These are phyloP conservation scores for Porites lobata DNA, from an alignment of 92 coral and sea anemone species.

Conservation along the genomic window DNA sequence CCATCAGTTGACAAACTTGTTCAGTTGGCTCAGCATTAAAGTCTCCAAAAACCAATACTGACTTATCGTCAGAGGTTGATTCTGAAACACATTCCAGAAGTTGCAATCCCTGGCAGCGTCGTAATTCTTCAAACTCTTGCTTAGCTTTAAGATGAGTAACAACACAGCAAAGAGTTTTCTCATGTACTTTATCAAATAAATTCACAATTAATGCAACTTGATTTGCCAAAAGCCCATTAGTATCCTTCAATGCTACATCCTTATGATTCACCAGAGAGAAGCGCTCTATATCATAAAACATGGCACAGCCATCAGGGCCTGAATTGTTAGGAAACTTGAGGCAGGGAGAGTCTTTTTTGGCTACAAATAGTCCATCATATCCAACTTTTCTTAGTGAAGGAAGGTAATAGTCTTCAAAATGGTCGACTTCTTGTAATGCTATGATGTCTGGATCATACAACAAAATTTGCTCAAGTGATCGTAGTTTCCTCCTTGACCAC, in stretches of 20 bases:
- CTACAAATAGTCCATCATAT: slow-evolving; percentile 72
- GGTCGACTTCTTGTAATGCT: slow-evolving; percentile 96
- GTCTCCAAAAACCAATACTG: slow-evolving; percentile 88
- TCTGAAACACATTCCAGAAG: slow-evolving; percentile 69
- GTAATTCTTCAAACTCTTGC: slow-evolving; percentile 72
- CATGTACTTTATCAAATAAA: slow-evolving; percentile 68
- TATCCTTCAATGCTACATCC: slow-evolving; percentile 73
- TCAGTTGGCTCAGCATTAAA: slow-evolving; percentile 97
- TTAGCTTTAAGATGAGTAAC: slow-evolving; percentile 96
- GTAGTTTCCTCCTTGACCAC: slow-evolving; percentile 85
- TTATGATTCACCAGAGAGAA: slow-evolving; percentile 63
- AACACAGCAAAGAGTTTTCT: slow-evolving; percentile 70
- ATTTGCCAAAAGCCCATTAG: slow-evolving; percentile 73
- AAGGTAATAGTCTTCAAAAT: slow-evolving; percentile 83
- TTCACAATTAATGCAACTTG: slow-evolving; percentile 86
- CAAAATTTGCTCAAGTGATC: slow-evolving; percentile 83
- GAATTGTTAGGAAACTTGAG: slow-evolving; percentile 81
- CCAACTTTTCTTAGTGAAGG: slow-evolving; percentile 83
- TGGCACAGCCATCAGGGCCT: slow-evolving; percentile 96
- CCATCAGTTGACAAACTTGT: slow-evolving; percentile 84
- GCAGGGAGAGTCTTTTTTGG: slow-evolving; percentile 93
- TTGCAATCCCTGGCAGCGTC: slow-evolving; percentile 77
- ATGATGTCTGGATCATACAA: slow-evolving; percentile 88
- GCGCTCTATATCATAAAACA: slow-evolving; percentile 84
- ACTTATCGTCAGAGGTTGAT: slow-evolving; percentile 56